Conservation (phyloP, 2,888 invertebrate genomes). For the Drosophila paramelanica region DNA sequence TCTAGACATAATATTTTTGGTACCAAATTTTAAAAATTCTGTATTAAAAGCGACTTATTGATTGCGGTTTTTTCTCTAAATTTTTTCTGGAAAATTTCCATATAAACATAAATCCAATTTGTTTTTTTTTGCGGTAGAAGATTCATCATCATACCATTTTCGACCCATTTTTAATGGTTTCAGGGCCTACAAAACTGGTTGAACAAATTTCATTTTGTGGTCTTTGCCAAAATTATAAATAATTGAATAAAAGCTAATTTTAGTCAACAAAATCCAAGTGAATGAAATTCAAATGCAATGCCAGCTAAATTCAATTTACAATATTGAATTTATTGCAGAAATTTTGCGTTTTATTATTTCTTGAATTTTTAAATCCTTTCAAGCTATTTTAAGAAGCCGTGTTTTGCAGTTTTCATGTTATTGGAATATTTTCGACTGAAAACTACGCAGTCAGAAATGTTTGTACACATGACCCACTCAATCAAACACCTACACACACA, state of each 20-base stretch:
- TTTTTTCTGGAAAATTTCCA: no score
- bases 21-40: no score
- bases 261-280: not conserved
- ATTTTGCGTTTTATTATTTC: not conserved
- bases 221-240: not conserved
- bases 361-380: not conserved
- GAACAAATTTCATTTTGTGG: not conserved
- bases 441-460: slow-evolving; percentile 2
- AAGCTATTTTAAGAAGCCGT: not conserved
- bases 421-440: not conserved
- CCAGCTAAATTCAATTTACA: not conserved
- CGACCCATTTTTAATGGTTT: not conserved
- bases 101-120: no score
- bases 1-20: no score
- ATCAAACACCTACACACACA: not conserved
- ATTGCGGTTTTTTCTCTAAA: no score
- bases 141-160: no score
- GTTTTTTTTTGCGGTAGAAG: no score
- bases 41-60: no score
- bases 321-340: not conserved
- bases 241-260: slow-evolving; percentile 14
- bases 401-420: not conserved
- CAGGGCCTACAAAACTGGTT: not conserved
- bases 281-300: not conserved
- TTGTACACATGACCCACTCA: not conserved